Conservation (phyloP, 2,113 vertebrate species). For the Centropristis striata region DNA sequence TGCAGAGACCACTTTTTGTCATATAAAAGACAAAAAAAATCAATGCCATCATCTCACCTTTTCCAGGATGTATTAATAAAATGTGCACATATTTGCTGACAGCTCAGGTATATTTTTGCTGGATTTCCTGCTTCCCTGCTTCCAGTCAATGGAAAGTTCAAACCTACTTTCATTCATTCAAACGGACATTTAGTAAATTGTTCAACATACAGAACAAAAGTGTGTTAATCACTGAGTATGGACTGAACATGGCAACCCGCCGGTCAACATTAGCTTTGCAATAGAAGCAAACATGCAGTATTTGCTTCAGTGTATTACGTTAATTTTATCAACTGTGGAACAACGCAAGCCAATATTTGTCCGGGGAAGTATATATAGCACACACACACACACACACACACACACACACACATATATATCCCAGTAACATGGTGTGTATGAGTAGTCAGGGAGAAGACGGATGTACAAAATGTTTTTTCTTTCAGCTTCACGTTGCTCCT, state of each 20-base stretch:
- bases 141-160: no score
- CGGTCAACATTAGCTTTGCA: constrained; percentile 16
- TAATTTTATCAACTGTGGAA: not conserved
- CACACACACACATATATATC: not conserved
- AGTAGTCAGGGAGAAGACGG: not conserved
- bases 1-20: no score
- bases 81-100: no score
- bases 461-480: not conserved
- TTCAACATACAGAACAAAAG: not conserved
- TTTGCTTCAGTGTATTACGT: constrained; percentile 14
- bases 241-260: constrained; percentile 16
- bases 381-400: no score
- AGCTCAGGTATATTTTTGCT: no score
- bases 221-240: not conserved
- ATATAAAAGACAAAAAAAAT: no score
- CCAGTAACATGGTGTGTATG: not conserved
- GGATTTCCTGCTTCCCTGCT: no score
- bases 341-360: constrained; percentile 7
- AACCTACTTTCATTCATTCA: not conserved
- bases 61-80: no score
- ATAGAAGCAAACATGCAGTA: constrained; percentile 42
- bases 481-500: not conserved
- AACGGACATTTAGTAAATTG: constrained; percentile 6
- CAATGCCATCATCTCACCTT: no score
- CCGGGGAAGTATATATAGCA: not conserved